Conservation (phyloP, 35 echinoderm and acorn worm genomes). For the Ophiothrix spiculata region DNA sequence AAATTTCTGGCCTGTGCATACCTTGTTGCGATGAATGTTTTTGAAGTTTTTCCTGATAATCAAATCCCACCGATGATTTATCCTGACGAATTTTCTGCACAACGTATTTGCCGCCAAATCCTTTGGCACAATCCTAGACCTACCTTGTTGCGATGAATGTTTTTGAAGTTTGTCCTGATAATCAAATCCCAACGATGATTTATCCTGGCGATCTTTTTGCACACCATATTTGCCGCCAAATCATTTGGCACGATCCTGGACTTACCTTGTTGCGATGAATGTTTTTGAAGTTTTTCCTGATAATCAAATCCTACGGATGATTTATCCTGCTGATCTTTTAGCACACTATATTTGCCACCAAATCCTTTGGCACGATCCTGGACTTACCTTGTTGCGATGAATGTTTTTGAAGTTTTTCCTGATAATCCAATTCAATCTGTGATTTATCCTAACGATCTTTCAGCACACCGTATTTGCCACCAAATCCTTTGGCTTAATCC, state of each 20-base stretch:
- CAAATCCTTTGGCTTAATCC: conserved; percentile 33
- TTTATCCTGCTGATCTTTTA: conserved; percentile 62
- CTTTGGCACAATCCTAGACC: conserved; percentile 86
- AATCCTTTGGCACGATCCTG: conserved; percentile 56
- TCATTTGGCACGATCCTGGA: conserved; percentile 65
- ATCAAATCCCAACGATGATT: conserved; percentile 49
- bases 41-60: conserved; percentile 61
- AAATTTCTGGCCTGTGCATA: conserved; percentile 7
- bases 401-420: conserved; percentile 46
- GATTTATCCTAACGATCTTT: conserved; percentile 50
- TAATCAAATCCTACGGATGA: no score
- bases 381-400: conserved; percentile 52
- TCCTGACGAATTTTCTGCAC: conserved; percentile 82
- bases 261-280: no score
- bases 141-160: conserved; percentile 69
- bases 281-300: no score
- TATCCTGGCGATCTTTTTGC: conserved; percentile 58
- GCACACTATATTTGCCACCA: conserved; percentile 84
- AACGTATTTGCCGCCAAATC: conserved; percentile 81
- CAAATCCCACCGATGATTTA: conserved; percentile 69
- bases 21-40: conserved; percentile 91
- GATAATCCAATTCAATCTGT: conserved; percentile 38
- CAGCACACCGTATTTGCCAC: conserved; percentile 81
- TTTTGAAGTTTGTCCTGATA: conserved; percentile 51
- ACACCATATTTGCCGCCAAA: conserved; percentile 82